phyloP scores from a whole-genome alignment of 2,113 vertebrate species.

The Oxyruncus cristatus region DNA sequence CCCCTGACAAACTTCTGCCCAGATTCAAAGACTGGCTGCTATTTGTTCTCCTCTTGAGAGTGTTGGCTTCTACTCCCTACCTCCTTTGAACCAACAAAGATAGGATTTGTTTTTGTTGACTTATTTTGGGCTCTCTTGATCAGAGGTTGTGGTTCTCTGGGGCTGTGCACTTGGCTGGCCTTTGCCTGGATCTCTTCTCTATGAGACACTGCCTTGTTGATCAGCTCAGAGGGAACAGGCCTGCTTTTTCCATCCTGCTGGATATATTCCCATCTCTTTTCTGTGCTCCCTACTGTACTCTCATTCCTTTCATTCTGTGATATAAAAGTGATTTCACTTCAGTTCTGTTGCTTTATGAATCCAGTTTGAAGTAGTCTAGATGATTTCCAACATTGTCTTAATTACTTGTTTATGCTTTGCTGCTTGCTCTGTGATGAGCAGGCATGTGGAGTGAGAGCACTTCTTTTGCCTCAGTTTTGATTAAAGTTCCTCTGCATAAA shows the following conservation, averaged over 20 bases:
- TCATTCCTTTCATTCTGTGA: slow-evolving; percentile 18
- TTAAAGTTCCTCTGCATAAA: background rate
- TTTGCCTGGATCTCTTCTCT: slow-evolving; percentile 4
- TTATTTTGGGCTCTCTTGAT: slow-evolving; percentile 40
- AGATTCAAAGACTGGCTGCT: slow-evolving; percentile 20
- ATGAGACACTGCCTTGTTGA: slow-evolving; percentile 21
- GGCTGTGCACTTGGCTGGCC: slow-evolving; percentile 33
- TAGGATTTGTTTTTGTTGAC: slow-evolving; percentile 48
- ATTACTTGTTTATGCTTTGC: background rate
- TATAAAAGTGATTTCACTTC: slow-evolving; percentile 10
- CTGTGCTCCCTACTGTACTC: slow-evolving; percentile 2
- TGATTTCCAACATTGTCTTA: background rate
- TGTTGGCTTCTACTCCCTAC: background rate
- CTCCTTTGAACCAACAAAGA: slow-evolving; percentile 30
- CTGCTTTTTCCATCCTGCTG: slow-evolving; percentile 46
- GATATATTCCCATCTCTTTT: slow-evolving; percentile 39
- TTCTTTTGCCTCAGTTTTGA: slow-evolving; percentile 13
- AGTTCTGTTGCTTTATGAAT: slow-evolving; percentile 13
- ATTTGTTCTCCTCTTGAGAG: slow-evolving; percentile 12
- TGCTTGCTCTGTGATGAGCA: background rate
- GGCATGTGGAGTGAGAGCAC: background rate
- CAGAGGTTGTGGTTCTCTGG: slow-evolving; percentile 22
- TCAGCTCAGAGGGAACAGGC: slow-evolving; percentile 34
- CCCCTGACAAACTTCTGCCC: slow-evolving; percentile 14
- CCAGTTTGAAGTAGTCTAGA: background rate